phyloP scores from a whole-genome alignment of 2,113 vertebrate genomes.

The Cacatua alba region DNA sequence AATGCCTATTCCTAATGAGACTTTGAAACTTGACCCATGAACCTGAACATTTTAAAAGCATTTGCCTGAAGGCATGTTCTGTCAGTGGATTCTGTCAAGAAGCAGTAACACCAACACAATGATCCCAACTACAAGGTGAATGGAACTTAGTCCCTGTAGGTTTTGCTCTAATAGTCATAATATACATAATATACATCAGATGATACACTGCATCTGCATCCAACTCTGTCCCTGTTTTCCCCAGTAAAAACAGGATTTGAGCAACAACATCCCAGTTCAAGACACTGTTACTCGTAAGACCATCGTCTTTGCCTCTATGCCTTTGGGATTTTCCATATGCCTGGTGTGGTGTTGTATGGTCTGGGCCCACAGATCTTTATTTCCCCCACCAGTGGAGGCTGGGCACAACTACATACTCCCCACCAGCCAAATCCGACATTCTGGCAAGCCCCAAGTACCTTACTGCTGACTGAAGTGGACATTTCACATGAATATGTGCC shows the following conservation, averaged over 20 bases:
- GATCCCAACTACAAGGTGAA: not conserved
- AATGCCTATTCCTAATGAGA: not conserved
- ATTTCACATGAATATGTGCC: not conserved
- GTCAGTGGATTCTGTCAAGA: not conserved
- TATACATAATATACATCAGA: rapidly evolving
- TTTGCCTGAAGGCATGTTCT: not conserved
- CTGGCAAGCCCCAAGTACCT: not conserved
- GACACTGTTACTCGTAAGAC: not conserved
- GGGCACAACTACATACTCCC: not conserved
- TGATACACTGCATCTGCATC: not conserved
- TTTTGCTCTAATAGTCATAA: not conserved
- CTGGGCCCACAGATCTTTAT: not conserved
- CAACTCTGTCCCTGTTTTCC: not conserved
- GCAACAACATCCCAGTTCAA: not conserved
- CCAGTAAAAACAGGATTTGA: not conserved
- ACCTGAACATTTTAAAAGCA: not conserved
- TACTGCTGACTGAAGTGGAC: not conserved
- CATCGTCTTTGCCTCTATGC: not conserved
- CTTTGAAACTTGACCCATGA: not conserved
- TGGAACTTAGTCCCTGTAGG: not conserved
- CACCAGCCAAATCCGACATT: not conserved
- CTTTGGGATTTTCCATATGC: not conserved
- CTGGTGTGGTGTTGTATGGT: no score
- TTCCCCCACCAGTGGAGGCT: not conserved
- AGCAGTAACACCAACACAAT: not conserved